Conservation (phyloP, 2,888 invertebrate genomes). For the Parelbella ahira region DNA sequence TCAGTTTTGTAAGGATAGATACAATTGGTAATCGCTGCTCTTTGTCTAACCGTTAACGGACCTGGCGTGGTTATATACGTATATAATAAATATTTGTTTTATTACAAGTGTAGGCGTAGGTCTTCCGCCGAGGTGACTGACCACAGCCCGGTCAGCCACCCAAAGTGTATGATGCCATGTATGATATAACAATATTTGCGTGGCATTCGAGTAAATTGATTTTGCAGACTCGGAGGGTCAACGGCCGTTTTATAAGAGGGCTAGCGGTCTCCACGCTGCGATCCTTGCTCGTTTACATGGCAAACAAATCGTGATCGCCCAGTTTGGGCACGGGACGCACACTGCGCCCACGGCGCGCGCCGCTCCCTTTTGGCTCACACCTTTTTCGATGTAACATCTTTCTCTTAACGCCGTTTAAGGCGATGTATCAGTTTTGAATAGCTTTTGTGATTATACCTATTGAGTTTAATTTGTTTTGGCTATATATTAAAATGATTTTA, state of each 20-base stretch:
- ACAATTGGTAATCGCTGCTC: too few species aligned
- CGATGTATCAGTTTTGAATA: too few species aligned
- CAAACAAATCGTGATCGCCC: constrained; percentile 38
- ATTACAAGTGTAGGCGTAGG: too few species aligned
- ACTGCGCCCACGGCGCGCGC: not conserved
- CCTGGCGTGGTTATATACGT: too few species aligned
- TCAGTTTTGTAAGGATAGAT: too few species aligned
- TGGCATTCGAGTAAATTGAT: constrained; percentile 37
- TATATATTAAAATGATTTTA: too few species aligned
- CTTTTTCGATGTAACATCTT: not conserved
- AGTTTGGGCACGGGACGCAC: constrained; percentile 21
- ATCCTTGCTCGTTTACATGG: constrained; percentile 41
- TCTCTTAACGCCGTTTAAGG: too few species aligned
- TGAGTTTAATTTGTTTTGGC: too few species aligned
- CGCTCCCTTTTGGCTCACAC: constrained; percentile 4
- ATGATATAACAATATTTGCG: constrained; percentile 44
- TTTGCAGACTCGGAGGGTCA: constrained; percentile 39
- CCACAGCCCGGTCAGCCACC: constrained; percentile 30
- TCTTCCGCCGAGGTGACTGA: too few species aligned
- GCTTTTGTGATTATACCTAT: too few species aligned
- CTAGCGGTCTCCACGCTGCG: constrained; percentile 52
- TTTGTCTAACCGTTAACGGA: too few species aligned
- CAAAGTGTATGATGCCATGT: constrained; percentile 26
- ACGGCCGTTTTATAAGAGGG: constrained; percentile 40
- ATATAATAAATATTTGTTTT: too few species aligned